These are phyloP conservation scores for Cervus canadensis DNA, from an alignment of 2,113 vertebrate species.

Conservation along the genomic window DNA sequence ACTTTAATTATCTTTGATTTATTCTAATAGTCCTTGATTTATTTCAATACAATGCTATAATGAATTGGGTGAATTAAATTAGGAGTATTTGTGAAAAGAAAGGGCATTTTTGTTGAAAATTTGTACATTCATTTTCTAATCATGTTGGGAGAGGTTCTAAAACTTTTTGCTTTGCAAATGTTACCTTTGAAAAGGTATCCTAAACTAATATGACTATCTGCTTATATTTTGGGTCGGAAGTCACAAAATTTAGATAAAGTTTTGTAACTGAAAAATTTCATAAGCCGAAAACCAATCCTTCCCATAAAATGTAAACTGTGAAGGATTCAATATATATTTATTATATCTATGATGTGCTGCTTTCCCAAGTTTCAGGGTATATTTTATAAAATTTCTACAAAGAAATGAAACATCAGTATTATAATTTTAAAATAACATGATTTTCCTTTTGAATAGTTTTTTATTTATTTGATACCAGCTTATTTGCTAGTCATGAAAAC, in stretches of 20 bases:
- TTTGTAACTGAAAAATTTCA: neutral
- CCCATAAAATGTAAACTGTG: neutral
- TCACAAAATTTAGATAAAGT: neutral
- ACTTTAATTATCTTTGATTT: neutral
- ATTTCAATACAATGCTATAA: neutral
- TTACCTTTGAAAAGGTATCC: neutral
- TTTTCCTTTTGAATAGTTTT: neutral
- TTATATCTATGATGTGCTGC: neutral
- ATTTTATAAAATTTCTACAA: neutral
- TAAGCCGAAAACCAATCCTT: neutral
- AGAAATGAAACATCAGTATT: neutral
- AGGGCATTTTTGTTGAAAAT: neutral
- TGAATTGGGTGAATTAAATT: neutral
- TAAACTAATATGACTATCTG: neutral
- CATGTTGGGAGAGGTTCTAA: neutral
- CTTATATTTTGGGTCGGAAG: neutral
- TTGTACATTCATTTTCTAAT: neutral
- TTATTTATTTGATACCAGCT: neutral
- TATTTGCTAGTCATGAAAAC: neutral
- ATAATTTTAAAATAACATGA: neutral
- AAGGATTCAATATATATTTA: neutral
- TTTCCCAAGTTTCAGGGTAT: neutral
- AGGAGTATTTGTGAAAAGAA: neutral
- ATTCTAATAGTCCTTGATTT: neutral
- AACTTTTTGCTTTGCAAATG: neutral